Evolutionary conservation across 2,888 invertebrate genomes (phyloP).

Genomic region (Habroteleia sp.): DNA sequence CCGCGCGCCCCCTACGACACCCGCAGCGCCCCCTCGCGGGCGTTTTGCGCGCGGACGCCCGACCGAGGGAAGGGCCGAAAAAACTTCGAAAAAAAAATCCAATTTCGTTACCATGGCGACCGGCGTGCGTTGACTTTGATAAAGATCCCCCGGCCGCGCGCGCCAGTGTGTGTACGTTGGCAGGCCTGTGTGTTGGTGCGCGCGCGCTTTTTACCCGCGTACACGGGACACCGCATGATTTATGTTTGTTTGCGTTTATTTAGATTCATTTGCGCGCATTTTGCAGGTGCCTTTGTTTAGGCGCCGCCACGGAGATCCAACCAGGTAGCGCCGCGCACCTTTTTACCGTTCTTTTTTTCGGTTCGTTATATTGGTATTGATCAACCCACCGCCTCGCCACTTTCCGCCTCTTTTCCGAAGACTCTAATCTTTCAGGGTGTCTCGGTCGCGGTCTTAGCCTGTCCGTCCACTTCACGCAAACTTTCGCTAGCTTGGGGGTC

Average conservation of each 20-base stretch:
- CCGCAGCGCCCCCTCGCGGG: constrained; percentile 49
- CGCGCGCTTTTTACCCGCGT: constrained; percentile 52
- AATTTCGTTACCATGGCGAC: constrained; percentile 81
- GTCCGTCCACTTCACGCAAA: background rate
- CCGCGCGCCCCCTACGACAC: constrained; percentile 40
- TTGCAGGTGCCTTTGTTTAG: constrained; percentile 38
- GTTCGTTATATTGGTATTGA: constrained; percentile 31
- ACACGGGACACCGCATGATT: constrained; percentile 52
- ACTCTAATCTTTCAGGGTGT: background rate
- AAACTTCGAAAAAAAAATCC: constrained; percentile 80
- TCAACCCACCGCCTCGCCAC: background rate
- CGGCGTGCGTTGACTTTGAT: constrained; percentile 81
- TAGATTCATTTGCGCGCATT: constrained; percentile 48
- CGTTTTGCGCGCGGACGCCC: constrained; percentile 63
- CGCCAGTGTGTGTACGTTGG: constrained; percentile 38
- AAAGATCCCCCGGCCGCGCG: constrained; percentile 76
- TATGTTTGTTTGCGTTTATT: constrained; percentile 51
- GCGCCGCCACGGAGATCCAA: constrained; percentile 25
- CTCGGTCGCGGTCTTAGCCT: background rate
- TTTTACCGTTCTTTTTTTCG: constrained; percentile 8
- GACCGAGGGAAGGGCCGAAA: constrained; percentile 75
- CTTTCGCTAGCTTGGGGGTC: too few species aligned
- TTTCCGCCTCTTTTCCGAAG: background rate
- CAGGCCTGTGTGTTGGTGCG: constrained; percentile 34
- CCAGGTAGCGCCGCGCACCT: constrained; percentile 32